A percentile compares a stretch with the other conserved stretches of the same genome.
Conservation (phyloP, 2,113 vertebrate genomes). For the Columba livia region DNA sequence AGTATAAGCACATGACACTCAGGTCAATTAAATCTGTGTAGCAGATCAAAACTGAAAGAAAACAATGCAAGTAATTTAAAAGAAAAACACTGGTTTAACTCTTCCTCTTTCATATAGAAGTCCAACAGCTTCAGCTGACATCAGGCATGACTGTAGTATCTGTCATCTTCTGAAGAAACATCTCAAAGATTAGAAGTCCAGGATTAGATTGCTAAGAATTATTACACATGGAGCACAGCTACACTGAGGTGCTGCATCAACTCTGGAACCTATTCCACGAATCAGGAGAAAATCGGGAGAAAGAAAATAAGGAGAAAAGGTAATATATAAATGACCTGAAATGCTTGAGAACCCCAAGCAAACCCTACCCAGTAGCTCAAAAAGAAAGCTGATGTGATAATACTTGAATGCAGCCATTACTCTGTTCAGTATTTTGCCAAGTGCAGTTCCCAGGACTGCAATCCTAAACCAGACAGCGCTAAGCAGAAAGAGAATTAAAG, state of each 20-base stretch:
- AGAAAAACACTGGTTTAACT: background rate
- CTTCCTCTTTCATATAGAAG: background rate
- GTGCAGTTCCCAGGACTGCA: background rate
- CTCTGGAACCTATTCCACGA: background rate
- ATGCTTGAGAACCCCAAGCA: background rate
- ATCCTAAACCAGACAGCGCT: background rate
- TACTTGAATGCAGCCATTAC: background rate
- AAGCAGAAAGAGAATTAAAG: constrained; percentile 1
- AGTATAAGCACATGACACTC: background rate
- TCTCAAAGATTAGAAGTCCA: background rate
- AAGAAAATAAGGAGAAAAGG: background rate
- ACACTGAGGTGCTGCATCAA: background rate
- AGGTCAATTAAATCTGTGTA: background rate
- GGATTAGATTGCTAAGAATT: background rate
- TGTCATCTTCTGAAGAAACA: background rate
- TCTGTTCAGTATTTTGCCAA: background rate
- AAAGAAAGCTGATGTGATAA: background rate
- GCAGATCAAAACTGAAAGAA: background rate
- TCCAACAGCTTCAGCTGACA: background rate
- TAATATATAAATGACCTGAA: background rate
- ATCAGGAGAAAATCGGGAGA: background rate
- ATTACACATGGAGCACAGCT: background rate
- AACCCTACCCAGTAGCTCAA: background rate
- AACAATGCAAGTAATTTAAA: background rate
- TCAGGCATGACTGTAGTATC: background rate